phyloP scores from a whole-genome alignment of 1,140 invertebrate genomes.

The Eupeodes corollae region DNA sequence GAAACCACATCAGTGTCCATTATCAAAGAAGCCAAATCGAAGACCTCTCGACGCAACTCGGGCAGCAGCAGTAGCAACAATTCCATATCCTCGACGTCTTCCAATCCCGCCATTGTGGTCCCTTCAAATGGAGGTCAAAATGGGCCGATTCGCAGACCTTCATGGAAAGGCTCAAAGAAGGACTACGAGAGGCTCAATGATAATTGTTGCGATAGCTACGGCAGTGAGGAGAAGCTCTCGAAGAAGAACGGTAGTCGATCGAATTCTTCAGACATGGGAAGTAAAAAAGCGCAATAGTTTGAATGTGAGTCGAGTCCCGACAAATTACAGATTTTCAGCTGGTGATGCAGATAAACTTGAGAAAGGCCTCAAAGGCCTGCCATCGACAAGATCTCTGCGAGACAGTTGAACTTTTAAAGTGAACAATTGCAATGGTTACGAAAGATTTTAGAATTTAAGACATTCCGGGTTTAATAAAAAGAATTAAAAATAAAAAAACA shows the following conservation, averaged over 20 bases:
- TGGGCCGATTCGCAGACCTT: background rate
- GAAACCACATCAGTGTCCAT: background rate
- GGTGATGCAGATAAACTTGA: constrained; percentile 36
- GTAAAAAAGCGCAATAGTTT: background rate
- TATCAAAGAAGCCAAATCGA: constrained; percentile 1
- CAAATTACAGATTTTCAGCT: constrained; percentile 33
- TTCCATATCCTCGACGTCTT: constrained; percentile 1
- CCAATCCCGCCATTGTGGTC: background rate
- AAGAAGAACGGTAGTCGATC: constrained; percentile 12
- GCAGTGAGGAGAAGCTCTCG: constrained; percentile 10
- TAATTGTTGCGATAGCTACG: background rate
- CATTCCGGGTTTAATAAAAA: too few relatives aligned
- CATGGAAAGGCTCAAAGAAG: background rate
- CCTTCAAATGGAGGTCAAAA: background rate
- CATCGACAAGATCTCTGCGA: constrained; percentile 27
- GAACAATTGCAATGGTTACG: too few relatives aligned
- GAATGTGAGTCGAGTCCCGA: constrained; percentile 1
- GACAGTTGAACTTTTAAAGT: constrained; percentile 7
- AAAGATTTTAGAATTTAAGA: too few relatives aligned
- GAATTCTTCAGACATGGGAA: background rate
- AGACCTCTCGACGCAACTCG: constrained; percentile 1
- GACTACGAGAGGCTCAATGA: background rate
- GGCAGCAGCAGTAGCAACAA: constrained; percentile 1
- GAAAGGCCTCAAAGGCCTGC: constrained; percentile 27
- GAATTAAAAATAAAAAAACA: too few relatives aligned